These are phyloP conservation scores for Drosophila pseudotalamancana DNA, from an alignment of 2,888 invertebrate species.

Conservation along the genomic window DNA sequence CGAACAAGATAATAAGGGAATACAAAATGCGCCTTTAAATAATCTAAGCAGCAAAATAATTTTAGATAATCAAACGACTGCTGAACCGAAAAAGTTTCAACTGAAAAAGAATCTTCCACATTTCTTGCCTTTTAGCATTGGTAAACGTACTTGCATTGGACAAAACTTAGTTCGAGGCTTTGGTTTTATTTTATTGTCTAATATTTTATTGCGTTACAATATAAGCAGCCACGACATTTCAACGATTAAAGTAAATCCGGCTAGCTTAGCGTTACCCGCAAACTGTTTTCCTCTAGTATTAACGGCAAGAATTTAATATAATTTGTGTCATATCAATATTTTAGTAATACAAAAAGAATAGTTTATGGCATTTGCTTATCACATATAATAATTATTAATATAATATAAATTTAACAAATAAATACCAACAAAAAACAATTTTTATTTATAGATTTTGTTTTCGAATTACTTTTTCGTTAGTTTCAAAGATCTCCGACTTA, in stretches of 20 bases:
- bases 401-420: too few species aligned
- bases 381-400: too few species aligned
- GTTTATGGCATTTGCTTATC: too few species aligned
- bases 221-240: constrained; percentile 86
- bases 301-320: constrained; percentile 72
- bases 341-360: too few species aligned
- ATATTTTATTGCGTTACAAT: constrained; percentile 89
- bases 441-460: not conserved
- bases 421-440: too few species aligned
- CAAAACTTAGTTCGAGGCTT: constrained; percentile 91
- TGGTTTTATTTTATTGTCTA: constrained; percentile 90
- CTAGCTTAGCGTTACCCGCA: constrained; percentile 90
- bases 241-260: constrained; percentile 87
- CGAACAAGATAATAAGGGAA: constrained; percentile 76
- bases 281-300: constrained; percentile 88
- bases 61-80: not conserved
- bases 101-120: constrained; percentile 87
- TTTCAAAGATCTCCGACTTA: not conserved
- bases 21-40: not conserved
- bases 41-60: not conserved
- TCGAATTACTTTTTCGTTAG: too few species aligned
- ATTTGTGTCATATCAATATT: too few species aligned
- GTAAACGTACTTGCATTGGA: constrained; percentile 94
- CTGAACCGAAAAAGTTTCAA: constrained; percentile 9
- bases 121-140: constrained; percentile 94